Evolutionary conservation across 2,113 vertebrate genomes (phyloP), one percentile per base, ranked within the genome.

Genomic region (Polypterus bichir): DNA sequence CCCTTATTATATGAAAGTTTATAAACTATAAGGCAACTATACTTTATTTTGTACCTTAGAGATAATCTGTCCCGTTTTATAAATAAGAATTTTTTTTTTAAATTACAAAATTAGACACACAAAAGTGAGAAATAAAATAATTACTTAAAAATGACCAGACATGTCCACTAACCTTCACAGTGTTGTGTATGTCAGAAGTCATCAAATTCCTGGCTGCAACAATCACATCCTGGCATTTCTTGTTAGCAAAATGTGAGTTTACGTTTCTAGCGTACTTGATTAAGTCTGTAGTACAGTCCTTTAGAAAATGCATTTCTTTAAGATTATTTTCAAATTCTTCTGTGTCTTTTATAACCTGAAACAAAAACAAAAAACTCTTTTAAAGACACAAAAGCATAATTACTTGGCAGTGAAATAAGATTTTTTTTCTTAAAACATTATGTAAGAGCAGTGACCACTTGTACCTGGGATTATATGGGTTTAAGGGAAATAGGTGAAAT

Each of bases 151-250:
- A 27, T 27, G 27, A 27, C 27, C 27, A 27, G 27, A 27, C 27
- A 27, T 27, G 27, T 27, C 27, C 27, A 45, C 67, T 44, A 77
- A 97, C 94, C 84, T 94, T 92, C 4, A 98, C 84, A 0, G 94
- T 97, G 68, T 96, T 89, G 80, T 99, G 96, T 74, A 99, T 95
- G 74, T 95, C 92, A 49, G 92, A 92, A 9, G 91, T 96, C 96
- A 99, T 99, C 64, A 99, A 81, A 61, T 80, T 93, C 61, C 96
- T 88, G 0, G 96, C 94, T 1, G 86, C 78, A 68, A 93, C 89
- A 1, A 99, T 92, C 49, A 97, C 93, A 9, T 97, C 94, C 66
- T 91, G 92, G 79, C 96, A 98, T 71, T 97, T 99, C 76, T 94
- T 97, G 77, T 88, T 94, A 70, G 94, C 93, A 66, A 97, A 99